Base-by-base conservation (phyloP, 2,888 invertebrate genomes). In the Diogma glabrata region DNA sequence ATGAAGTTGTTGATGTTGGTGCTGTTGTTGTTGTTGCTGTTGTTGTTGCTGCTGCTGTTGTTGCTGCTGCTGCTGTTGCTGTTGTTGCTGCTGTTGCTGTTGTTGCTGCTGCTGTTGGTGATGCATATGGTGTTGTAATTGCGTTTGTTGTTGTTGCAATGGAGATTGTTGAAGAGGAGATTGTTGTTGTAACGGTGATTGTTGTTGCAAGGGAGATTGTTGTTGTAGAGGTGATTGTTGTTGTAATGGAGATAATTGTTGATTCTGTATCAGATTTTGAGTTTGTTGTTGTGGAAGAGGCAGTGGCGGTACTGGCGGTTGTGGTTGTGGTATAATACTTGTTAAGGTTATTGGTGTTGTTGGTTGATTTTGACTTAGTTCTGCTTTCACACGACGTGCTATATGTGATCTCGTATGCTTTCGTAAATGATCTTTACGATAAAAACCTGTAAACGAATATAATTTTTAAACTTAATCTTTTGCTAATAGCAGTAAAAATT, bases 361-460 rank as follows among this genome's bases (percentile, higher is more conserved):
- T 5, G 66, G 67, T 36, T 68, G 61, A 57, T 68, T 67, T 55
- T 70, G 70, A 47, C 65, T 69, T 23, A 69, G 55, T 52, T 69
- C 87, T 2, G 87, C 87, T 66, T 89, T 89, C 26, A 88, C 87
- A 33, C 87, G 78, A 28, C 87, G 75, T 20, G 87, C 87, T 63
- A 88, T 87, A 67, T 89, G 88, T 50, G 87, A 87, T 49, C 87
- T 77, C 7, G 86, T 85, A 67, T 88, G 88, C 63, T 88, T 89
- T 58, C 87, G 78, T 43, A 90, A 72, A 68, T 89, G 89, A 69
- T 89, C 89, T 63, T 89, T 88, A 55, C 90, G 79, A 69, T 89
- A 89, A 70, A 90, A 90, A 17, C 87, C 79, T 36, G 4, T 14
- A 36, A 4, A 36, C 8, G 16, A n/a, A n/a, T n/a, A n/a, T n/a